Conservation (phyloP, 2,113 vertebrate genomes). For the Equus przewalskii region DNA sequence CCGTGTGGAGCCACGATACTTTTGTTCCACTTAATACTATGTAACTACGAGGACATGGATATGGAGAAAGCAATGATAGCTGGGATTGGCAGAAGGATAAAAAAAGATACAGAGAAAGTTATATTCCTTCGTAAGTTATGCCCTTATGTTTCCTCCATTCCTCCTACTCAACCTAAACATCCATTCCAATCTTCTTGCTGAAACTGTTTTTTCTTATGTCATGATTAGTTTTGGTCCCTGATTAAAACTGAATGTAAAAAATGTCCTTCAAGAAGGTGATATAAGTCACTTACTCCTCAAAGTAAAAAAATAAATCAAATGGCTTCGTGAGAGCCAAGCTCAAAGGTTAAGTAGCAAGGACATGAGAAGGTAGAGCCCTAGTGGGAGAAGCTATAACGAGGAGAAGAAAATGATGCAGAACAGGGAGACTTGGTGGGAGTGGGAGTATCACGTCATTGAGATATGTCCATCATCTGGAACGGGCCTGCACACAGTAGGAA, state of each 20-base stretch:
- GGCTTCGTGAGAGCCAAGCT: background rate
- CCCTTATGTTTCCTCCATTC: background rate
- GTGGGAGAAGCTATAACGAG: background rate
- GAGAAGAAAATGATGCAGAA: background rate
- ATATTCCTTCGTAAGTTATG: background rate
- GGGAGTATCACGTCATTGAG: background rate
- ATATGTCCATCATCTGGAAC: background rate
- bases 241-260: background rate
- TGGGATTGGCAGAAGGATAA: background rate
- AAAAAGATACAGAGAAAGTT: background rate
- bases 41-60: background rate
- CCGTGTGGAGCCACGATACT: background rate
- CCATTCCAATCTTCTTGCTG: background rate
- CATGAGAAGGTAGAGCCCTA: background rate
- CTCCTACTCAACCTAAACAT: background rate
- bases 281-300: background rate
- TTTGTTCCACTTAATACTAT: background rate
- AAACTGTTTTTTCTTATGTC: background rate
- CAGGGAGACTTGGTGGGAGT: background rate
- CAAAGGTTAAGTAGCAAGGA: background rate
- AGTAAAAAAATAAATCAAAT: background rate
- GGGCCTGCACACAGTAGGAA: background rate
- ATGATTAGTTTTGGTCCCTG: background rate
- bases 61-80: background rate
- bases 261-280: background rate